Base-by-base conservation (phyloP, 2,888 invertebrate species). In the Panzeria rudis region DNA sequence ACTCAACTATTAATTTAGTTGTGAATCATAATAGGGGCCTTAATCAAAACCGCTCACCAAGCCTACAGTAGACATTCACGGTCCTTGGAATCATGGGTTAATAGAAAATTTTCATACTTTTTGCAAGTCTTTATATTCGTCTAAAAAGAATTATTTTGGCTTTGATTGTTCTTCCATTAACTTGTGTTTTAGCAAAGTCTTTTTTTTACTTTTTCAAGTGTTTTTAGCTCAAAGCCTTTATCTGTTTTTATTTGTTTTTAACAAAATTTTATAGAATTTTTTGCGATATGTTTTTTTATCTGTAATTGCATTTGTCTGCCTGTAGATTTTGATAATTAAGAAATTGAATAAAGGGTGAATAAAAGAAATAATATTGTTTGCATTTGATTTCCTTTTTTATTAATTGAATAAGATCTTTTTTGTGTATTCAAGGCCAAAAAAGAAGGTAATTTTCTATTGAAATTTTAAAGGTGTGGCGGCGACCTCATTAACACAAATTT, bases 221-320 rank as follows among this genome's bases (percentile, higher is more conserved):
- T 41, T 56, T 72, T 32, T 15, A 20, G 35, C 8, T 61, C 72
- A 62, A 73, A 73, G 61, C 47, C 50, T 62, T 35, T 23, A 32
- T 35, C 47, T 20, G n/a, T 23, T 52, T 61, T 61, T 61, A 5
- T 56, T 59, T 72, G 32, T 59, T 47, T 72, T 17, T 38, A 38
- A 11, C 38, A 38, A 38, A 38, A 11, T 38, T 38, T 38, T 13
- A 1, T 11, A 38, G 11, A 11, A 11, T 38, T 11, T 38, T 11
- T 11, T 38, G 35, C 6, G 9, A 35, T 38, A 13, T 38, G 11
- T 35, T 35, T 6, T 35, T 35, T 35, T n/a, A 29, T 29, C 3
- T 11, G 11, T 25, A n/a, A 25, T 17, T 41, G 29, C 13, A 13
- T 20, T 47, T 72, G 56, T 41, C 8, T 35, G 35, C 29, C 29